Evolutionary conservation across 2,113 vertebrate species (phyloP).

Genomic region (Glareola pratincola): DNA sequence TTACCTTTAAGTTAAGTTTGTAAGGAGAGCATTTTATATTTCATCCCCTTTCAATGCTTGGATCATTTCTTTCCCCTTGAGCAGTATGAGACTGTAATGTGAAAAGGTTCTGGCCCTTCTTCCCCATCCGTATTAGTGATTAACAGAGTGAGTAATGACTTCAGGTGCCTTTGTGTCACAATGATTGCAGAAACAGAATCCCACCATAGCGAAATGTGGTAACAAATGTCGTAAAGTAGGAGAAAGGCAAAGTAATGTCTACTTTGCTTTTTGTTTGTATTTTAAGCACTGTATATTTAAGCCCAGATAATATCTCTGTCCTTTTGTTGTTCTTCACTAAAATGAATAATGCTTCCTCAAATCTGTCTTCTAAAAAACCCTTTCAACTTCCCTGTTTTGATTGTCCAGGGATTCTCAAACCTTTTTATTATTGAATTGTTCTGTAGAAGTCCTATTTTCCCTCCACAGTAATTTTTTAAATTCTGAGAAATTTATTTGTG

Average conservation of each 20-base stretch:
- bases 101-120: conserved; percentile 30
- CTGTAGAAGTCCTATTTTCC: not conserved
- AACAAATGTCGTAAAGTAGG: not conserved
- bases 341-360: not conserved
- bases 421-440: not conserved
- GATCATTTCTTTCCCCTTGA: not conserved
- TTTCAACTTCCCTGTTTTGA: not conserved
- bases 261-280: not conserved
- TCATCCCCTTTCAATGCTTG: not conserved
- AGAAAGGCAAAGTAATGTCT: not conserved
- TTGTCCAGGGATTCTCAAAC: not conserved
- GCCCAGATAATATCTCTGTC: not conserved
- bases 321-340: not conserved
- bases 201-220: not conserved
- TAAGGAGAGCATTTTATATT: not conserved
- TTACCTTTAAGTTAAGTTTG: conserved; percentile 1
- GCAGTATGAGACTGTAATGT: not conserved
- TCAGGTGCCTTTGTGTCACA: not conserved
- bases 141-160: conserved; percentile 63
- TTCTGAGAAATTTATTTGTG: not conserved
- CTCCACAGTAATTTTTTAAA: not conserved
- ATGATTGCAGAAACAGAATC: not conserved
- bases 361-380: not conserved
- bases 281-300: not conserved
- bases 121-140: conserved; percentile 40